Evolutionary conservation across 2,113 vertebrate genomes (phyloP).

Genomic region (Bubo blakistoni): DNA sequence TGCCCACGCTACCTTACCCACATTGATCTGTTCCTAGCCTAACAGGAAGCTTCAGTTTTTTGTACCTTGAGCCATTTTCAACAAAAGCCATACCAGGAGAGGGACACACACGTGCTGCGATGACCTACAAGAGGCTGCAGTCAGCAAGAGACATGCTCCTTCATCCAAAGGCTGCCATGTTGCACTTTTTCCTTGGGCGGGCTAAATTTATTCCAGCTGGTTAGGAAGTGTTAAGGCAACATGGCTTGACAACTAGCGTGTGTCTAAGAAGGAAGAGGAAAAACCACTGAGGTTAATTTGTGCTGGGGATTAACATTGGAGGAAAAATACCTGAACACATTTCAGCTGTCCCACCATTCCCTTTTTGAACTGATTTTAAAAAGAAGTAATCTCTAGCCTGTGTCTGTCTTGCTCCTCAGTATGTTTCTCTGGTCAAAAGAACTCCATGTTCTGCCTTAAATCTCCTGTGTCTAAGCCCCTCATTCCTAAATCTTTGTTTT

Average conservation of each 20-base stretch:
- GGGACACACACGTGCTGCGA: background rate
- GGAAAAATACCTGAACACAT: background rate
- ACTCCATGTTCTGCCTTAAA: background rate
- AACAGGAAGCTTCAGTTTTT: constrained; percentile 51
- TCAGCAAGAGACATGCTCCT: background rate
- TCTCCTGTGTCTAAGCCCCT: background rate
- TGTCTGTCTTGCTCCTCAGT: background rate
- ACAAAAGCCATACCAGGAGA: constrained; percentile 21
- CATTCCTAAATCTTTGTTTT: background rate
- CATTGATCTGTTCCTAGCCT: constrained; percentile 34
- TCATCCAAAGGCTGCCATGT: background rate
- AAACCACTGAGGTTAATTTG: constrained; percentile 16
- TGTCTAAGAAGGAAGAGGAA: background rate
- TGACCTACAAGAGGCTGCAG: background rate
- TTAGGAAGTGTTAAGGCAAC: constrained; percentile 6
- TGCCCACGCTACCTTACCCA: constrained; percentile 69
- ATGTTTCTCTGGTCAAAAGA: background rate
- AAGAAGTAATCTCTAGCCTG: background rate
- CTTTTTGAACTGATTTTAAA: background rate
- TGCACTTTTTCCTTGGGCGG: background rate
- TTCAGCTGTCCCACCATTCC: background rate
- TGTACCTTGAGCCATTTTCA: constrained; percentile 67
- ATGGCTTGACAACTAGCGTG: background rate
- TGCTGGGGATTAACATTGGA: background rate
- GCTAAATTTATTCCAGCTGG: constrained; percentile 33